Evolutionary conservation across 2,797 vertebrate genomes (phyloP), one percentile per base, ranked within the genome.

Genomic region (Arctocebus calabarensis): DNA sequence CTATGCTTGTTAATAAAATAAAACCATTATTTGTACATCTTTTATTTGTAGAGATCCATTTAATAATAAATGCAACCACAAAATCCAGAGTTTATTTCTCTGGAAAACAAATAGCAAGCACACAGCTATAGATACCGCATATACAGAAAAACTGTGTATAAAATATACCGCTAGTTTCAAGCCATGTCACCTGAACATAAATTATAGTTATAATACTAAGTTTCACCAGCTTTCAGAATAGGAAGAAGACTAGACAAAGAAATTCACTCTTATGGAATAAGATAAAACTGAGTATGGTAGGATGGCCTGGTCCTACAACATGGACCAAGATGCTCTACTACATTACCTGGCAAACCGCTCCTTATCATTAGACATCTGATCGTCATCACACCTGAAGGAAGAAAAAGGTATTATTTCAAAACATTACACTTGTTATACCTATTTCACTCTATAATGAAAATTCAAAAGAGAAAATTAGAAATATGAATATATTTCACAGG

Each of bases 291-390:
- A 90, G 27, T 48, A 70, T 78, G 10, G 43, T 34, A 66, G 43
- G 70, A 37, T 0, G 71, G n/a, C n/a, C 82, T 84, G 43, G 45
- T 34, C 55, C 94, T 34, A 79, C 16, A 62, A 75, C 59, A 66
- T 37, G 43, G 61, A 86, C 52, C 73, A 87, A 88, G n/a, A 91
- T 22, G 23, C 23, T 82, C 59, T 81, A 61, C 11, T 45, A 29
- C 74, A 98, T 97, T 99, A 99, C 99, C 99, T 99, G 97, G 99
- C 99, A 98, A 99, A 99, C 17, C 99, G 99, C 95, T 99, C 99
- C 93, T 99, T 99, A 82, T 99, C 99, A 2, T 98, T 99, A 10
- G 99, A 98, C 91, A 99, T 99, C 0, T 98, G 98, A 70, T 99
- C 99, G 27, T 99, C 99, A 0, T 99, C 99, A 94, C 99, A 99